phyloP scores from a whole-genome alignment of 2,797 vertebrate genomes.

The Cuniculus paca region DNA sequence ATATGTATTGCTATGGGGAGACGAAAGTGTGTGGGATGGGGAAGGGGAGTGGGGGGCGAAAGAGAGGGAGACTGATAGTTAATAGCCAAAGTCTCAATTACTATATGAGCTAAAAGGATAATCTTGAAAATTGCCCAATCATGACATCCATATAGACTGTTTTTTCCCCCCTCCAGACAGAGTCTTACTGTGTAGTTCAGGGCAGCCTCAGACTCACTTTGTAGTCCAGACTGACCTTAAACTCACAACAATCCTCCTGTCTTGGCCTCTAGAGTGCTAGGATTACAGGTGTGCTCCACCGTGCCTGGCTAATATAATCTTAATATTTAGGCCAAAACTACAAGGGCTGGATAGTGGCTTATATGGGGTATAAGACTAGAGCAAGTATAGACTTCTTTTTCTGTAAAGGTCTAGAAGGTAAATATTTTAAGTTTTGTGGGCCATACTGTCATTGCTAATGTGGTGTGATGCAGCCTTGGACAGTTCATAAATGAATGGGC shows the following conservation, averaged over 20 bases:
- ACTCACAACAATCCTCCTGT: too few relatives aligned
- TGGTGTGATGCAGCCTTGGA: neutral
- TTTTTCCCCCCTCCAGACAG: too few relatives aligned
- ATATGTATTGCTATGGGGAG: neutral
- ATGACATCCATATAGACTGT: neutral
- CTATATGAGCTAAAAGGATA: neutral
- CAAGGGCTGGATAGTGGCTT: neutral
- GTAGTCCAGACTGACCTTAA: too few relatives aligned
- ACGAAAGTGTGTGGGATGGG: neutral
- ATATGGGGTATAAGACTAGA: neutral
- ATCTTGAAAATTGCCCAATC: neutral
- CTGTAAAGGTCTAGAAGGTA: neutral
- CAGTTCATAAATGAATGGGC: constrained; percentile 3
- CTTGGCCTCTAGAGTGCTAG: too few relatives aligned
- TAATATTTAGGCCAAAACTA: constrained; percentile 1
- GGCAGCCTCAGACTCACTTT: too few relatives aligned
- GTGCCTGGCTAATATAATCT: neutral
- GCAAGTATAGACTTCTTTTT: constrained; percentile 6
- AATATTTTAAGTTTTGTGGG: constrained; percentile 11
- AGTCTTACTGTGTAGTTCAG: too few relatives aligned
- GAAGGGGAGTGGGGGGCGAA: neutral
- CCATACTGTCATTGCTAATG: neutral
- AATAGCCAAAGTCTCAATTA: neutral
- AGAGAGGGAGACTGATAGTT: neutral
- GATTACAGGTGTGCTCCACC: neutral